Percentiles rank a stretch among this genome's conserved stretches.
phyloP scores from a whole-genome alignment of 2,888 invertebrate species.

The Pollenia amentaria region DNA sequence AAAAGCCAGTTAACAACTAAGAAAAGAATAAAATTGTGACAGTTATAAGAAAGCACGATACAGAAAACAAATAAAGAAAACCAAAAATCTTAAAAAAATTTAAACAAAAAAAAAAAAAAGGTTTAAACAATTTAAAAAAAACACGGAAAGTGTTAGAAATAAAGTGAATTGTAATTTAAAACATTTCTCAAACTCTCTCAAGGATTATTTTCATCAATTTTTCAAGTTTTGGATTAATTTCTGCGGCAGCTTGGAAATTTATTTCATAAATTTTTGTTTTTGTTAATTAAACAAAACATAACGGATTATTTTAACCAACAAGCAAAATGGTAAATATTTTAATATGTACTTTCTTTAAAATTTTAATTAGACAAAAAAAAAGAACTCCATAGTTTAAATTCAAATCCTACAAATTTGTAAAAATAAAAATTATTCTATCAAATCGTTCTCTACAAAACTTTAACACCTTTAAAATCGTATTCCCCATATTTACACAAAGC shows the following conservation, averaged over 20 bases:
- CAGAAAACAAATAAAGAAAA: slow-evolving; percentile 27
- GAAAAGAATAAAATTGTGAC: slow-evolving; percentile 56
- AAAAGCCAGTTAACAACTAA: slow-evolving; percentile 61
- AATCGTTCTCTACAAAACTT: too few relatives aligned
- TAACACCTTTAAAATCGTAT: too few relatives aligned
- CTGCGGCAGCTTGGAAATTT: slow-evolving; percentile 8
- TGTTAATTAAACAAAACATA: slow-evolving; percentile 56
- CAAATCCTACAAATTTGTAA: too few relatives aligned
- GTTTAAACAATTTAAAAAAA: background rate
- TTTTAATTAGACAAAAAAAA: background rate
- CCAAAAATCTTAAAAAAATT: slow-evolving; percentile 7
- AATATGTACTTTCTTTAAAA: background rate
- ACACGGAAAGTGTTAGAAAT: background rate
- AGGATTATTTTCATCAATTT: slow-evolving; percentile 33
- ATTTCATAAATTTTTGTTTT: slow-evolving; percentile 24
- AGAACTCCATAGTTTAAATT: background rate
- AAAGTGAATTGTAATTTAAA: slow-evolving; percentile 23
- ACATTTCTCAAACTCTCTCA: slow-evolving; percentile 8
- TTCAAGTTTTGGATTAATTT: slow-evolving; percentile 51
- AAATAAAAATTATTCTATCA: too few relatives aligned
- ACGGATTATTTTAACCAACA: slow-evolving; percentile 68
- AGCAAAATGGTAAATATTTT: slow-evolving; percentile 80
- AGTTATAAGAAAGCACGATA: slow-evolving; percentile 69
- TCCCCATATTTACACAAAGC: too few relatives aligned
- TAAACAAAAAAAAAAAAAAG: slow-evolving; percentile 20